Percentiles rank a stretch among this genome's conserved stretches.
phyloP scores from a whole-genome alignment of 2,113 vertebrate genomes.

The Ginglymostoma cirratum region DNA sequence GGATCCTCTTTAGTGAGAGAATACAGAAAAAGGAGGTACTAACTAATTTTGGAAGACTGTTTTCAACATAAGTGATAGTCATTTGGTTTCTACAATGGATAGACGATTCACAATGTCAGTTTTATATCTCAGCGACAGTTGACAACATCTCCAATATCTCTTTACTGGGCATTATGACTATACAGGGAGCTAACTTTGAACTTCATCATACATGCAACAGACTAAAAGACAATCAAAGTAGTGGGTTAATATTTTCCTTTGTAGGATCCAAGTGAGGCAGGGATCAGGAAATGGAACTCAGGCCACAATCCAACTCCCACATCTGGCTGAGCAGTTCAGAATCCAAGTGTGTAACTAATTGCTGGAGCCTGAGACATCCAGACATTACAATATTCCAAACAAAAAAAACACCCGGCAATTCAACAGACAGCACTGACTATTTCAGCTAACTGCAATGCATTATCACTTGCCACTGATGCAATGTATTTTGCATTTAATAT shows the following conservation, averaged over 20 bases:
- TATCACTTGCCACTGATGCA: background rate
- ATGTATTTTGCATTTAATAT: background rate
- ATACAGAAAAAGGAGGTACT: background rate
- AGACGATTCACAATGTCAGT: background rate
- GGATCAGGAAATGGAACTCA: slow-evolving; percentile 10
- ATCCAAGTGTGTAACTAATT: background rate
- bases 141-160: background rate
- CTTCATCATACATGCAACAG: background rate
- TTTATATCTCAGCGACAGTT: background rate
- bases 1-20: background rate
- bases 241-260: slow-evolving; percentile 16
- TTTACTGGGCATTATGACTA: background rate
- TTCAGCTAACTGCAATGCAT: background rate
- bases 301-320: background rate
- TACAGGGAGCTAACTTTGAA: background rate
- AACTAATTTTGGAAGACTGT: too few species aligned
- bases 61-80: too few species aligned
- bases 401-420: slow-evolving; percentile 22
- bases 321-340: slow-evolving; percentile 10
- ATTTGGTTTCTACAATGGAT: background rate
- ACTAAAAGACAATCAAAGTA: background rate
- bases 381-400: background rate
- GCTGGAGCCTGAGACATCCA: background rate
- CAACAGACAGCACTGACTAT: background rate
- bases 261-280: background rate